These are phyloP conservation scores for Eudasyphora cyanicolor DNA, from an alignment of 2,888 invertebrate species.

Conservation along the genomic window DNA sequence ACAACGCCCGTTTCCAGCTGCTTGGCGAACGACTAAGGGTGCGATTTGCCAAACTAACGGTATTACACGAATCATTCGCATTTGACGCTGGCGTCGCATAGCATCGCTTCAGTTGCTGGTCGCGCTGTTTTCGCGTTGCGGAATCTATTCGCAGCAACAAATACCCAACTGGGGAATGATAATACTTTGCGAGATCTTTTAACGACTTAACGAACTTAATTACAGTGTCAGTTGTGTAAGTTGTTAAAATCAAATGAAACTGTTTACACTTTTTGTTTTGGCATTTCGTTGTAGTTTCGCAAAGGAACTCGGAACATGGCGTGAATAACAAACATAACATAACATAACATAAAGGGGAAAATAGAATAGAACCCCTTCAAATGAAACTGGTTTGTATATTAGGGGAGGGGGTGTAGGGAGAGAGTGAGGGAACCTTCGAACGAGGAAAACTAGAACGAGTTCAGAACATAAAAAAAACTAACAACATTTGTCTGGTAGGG, in stretches of 20 bases:
- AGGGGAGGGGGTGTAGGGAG: no score
- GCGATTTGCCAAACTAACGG: slow-evolving; percentile 15
- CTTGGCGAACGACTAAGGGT: background rate
- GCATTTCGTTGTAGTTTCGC: background rate
- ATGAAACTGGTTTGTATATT: background rate
- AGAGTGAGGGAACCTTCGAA: no score
- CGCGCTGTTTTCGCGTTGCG: background rate
- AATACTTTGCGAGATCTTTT: slow-evolving; percentile 18
- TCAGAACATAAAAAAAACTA: background rate
- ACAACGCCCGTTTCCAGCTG: background rate
- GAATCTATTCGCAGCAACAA: background rate
- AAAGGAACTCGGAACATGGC: background rate
- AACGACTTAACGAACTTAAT: slow-evolving; percentile 53
- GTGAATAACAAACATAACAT: background rate
- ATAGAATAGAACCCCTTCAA: background rate
- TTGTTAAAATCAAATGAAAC: slow-evolving; percentile 52
- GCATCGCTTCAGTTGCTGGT: slow-evolving; percentile 1
- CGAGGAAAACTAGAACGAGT: background rate
- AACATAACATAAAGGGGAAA: background rate
- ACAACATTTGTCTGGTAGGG: background rate
- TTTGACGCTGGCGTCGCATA: slow-evolving; percentile 1
- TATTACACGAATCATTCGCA: background rate
- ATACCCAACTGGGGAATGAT: background rate
- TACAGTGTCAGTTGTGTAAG: slow-evolving; percentile 54
- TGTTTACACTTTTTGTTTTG: slow-evolving; percentile 43